These are phyloP conservation scores for Platycnemis pennipes DNA, from an alignment of 2,888 invertebrate species.

Conservation along the genomic window DNA sequence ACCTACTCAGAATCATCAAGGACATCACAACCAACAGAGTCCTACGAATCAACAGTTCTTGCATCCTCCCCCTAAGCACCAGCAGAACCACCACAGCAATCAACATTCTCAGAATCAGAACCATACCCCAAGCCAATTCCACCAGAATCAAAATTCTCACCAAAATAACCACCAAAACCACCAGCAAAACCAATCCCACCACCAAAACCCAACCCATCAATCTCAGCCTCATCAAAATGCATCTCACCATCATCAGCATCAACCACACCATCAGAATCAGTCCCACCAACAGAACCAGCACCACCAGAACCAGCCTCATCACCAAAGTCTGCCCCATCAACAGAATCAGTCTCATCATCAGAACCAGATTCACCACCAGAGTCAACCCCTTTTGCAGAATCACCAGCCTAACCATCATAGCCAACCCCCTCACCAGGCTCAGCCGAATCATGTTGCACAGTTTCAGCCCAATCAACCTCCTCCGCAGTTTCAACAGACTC, in stretches of 20 bases:
- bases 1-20: not conserved
- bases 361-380: not conserved
- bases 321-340: not conserved
- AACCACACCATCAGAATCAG: not conserved
- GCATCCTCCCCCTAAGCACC: conserved; percentile 33
- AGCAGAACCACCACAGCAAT: not conserved
- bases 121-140: conserved; percentile 38
- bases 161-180: conserved; percentile 24
- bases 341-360: conserved; percentile 31
- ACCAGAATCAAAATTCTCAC: not conserved
- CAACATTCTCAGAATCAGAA: conserved; percentile 39
- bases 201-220: conserved; percentile 4
- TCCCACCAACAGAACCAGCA: not conserved
- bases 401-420: conserved; percentile 31
- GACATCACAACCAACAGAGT: not conserved
- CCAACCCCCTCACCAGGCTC: conserved; percentile 43
- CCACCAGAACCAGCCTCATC: not conserved
- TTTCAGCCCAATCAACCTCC: conserved; percentile 58
- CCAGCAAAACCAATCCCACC: not conserved
- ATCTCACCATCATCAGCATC: conserved; percentile 9
- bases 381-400: not conserved
- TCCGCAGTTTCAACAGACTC: conserved; percentile 29
- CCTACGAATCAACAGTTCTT: not conserved
- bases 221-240: not conserved
- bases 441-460: conserved; percentile 22